A percentile compares a stretch with the other conserved stretches of the same genome.
phyloP scores from a whole-genome alignment of 2,797 vertebrate genomes.

The Kryptopterus vitreolus region DNA sequence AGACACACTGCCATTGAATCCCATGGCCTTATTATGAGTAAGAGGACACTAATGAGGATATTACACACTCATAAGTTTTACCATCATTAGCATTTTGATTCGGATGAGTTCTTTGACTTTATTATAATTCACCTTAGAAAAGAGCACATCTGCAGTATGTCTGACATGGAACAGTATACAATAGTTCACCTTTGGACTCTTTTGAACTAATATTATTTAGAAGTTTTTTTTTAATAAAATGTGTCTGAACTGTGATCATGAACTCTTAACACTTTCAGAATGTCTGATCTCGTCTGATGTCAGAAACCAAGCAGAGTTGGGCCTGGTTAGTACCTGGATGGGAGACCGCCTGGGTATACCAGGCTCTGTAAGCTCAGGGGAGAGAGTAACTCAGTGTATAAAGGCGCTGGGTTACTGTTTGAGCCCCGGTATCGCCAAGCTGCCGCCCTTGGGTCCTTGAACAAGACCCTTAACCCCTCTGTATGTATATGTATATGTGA shows the following conservation, averaged over 20 bases:
- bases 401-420: no score
- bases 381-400: no score
- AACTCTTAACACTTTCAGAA: background rate
- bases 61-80: background rate
- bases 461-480: no score
- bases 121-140: background rate
- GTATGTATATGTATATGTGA: no score
- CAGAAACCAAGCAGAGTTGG: no score
- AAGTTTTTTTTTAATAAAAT: slow-evolving; percentile 7
- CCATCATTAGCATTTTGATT: slow-evolving; percentile 1
- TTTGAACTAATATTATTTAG: background rate
- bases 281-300: no score
- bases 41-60: background rate
- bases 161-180: background rate
- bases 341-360: no score
- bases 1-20: background rate
- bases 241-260: background rate
- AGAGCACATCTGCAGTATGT: background rate
- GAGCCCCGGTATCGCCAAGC: no score
- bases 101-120: background rate
- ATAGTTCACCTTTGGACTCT: background rate
- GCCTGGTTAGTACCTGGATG: no score
- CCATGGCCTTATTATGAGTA: background rate
- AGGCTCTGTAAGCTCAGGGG: no score
- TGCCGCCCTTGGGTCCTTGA: no score